Conservation (phyloP, 2,888 invertebrate genomes). For the Peribatodes rhomboidaria region DNA sequence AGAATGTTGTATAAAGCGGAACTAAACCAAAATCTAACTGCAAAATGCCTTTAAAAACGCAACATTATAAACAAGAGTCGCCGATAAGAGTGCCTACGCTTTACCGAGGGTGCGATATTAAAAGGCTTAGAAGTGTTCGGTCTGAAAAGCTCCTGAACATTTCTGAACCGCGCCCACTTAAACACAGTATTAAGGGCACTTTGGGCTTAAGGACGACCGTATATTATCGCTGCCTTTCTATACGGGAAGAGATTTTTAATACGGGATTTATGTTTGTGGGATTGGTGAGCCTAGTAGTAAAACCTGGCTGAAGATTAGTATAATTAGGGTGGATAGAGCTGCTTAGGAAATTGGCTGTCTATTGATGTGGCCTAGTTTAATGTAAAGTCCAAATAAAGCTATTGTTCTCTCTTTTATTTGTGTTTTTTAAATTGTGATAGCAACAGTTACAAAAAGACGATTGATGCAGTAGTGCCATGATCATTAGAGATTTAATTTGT, state of each 20-base stretch:
- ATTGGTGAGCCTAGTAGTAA: slow-evolving; percentile 13
- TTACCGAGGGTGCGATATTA: slow-evolving; percentile 79
- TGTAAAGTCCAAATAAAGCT: no score
- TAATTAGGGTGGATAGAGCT: background rate
- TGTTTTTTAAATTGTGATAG: no score
- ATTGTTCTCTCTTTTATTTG: no score
- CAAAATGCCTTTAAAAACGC: slow-evolving; percentile 75
- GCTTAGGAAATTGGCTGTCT: no score
- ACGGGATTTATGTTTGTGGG: slow-evolving; percentile 22
- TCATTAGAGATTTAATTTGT: no score
- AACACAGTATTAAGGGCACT: slow-evolving; percentile 85
- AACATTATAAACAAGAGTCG: slow-evolving; percentile 63
- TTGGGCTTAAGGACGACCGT: slow-evolving; percentile 75
- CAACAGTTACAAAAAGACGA: no score
- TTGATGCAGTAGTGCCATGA: no score
- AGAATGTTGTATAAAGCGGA: background rate
- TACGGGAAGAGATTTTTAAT: slow-evolving; percentile 57
- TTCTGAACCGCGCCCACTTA: slow-evolving; percentile 83
- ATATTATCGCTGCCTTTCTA: slow-evolving; percentile 77
- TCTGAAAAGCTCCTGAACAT: slow-evolving; percentile 83
- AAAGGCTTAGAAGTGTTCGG: slow-evolving; percentile 84
- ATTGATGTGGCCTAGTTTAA: no score
- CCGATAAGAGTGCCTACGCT: slow-evolving; percentile 70
- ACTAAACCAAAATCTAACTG: slow-evolving; percentile 46
- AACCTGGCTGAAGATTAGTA: background rate